Percentiles rank a stretch among this genome's conserved stretches.
phyloP scores from a whole-genome alignment of 1,140 invertebrate species.

The Drosophila tsacasi region DNA sequence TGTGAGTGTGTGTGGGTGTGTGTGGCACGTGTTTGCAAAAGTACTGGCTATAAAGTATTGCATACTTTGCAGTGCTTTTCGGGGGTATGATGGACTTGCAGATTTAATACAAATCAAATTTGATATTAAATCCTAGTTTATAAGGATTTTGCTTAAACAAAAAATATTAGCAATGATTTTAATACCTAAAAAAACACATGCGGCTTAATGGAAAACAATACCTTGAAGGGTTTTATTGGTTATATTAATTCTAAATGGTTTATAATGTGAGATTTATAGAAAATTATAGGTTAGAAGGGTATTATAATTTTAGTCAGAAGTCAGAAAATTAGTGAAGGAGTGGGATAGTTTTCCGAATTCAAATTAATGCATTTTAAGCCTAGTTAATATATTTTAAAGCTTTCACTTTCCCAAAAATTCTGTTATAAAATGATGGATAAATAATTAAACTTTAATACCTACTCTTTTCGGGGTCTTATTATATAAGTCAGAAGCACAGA shows the following conservation, averaged over 20 bases:
- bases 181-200: neutral
- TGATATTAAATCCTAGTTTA: neutral
- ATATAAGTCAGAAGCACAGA: too few relatives aligned
- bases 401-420: too few relatives aligned
- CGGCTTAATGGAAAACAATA: neutral
- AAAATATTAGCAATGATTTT: neutral
- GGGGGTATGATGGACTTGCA: neutral
- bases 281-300: too few relatives aligned
- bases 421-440: too few relatives aligned
- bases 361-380: too few relatives aligned
- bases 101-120: neutral
- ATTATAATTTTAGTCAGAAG: too few relatives aligned
- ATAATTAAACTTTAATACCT: too few relatives aligned
- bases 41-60: slow-evolving; percentile 30
- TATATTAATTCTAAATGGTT: neutral
- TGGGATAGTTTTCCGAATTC: too few relatives aligned
- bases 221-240: neutral
- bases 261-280: too few relatives aligned
- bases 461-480: too few relatives aligned
- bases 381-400: too few relatives aligned
- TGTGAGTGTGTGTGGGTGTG: slow-evolving; percentile 3
- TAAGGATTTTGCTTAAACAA: neutral
- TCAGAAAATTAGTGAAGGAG: too few relatives aligned
- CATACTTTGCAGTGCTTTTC: slow-evolving; percentile 7
- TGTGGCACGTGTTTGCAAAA: slow-evolving; percentile 33